A percentile compares a stretch with the other conserved stretches of the same genome.
phyloP scores from a whole-genome alignment of 2,113 vertebrate genomes.

The Calidris pugnax region DNA sequence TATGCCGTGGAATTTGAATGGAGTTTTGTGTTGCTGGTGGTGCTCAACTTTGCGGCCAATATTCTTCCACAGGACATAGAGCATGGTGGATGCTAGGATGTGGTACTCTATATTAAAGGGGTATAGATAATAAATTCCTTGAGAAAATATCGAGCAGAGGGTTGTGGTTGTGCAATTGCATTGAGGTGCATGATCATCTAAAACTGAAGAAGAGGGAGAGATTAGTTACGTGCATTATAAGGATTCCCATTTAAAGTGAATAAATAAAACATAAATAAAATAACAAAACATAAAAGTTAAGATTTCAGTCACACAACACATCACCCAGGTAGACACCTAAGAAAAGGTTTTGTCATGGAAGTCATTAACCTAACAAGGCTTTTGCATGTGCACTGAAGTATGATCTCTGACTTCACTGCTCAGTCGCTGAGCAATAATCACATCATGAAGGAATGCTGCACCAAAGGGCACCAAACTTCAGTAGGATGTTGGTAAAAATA shows the following conservation, averaged over 20 bases:
- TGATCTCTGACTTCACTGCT: background rate
- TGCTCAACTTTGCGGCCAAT: constrained; percentile 86
- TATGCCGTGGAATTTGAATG: constrained; percentile 73
- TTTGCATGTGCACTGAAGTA: background rate
- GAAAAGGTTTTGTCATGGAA: background rate
- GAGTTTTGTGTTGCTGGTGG: constrained; percentile 72
- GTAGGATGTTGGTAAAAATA: background rate
- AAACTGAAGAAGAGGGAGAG: constrained; percentile 25
- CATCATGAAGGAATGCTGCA: background rate
- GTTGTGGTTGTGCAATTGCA: constrained; percentile 89
- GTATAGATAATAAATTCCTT: constrained; percentile 90
- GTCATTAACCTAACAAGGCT: background rate
- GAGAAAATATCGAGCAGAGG: constrained; percentile 86
- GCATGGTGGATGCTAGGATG: constrained; percentile 93
- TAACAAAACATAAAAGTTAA: background rate
- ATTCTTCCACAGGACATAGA: constrained; percentile 97
- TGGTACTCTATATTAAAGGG: constrained; percentile 98
- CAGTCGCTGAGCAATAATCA: background rate
- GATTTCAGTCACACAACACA: background rate
- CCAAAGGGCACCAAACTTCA: background rate
- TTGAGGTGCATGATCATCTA: constrained; percentile 80
- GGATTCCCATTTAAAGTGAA: background rate
- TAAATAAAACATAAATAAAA: background rate
- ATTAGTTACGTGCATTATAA: background rate
- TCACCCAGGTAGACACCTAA: background rate